A percentile compares a stretch with the other conserved stretches of the same genome.
These are phyloP conservation scores for Didymodactylos carnosus DNA, from an alignment of 2,888 invertebrate species.

Conservation along the genomic window DNA sequence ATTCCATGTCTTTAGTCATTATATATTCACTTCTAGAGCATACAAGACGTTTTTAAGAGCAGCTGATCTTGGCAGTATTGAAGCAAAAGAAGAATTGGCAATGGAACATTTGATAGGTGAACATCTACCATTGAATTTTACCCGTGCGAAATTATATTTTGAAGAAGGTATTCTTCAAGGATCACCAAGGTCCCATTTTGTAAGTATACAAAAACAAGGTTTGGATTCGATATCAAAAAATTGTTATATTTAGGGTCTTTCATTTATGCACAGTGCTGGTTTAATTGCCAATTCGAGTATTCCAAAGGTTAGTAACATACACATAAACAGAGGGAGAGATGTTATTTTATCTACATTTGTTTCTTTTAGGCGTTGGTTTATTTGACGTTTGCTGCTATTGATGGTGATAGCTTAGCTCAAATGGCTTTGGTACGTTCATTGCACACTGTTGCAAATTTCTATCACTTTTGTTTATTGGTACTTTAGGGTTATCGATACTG, in stretches of 20 bases:
- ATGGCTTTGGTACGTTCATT: conserved; percentile 54
- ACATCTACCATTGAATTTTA: conserved; percentile 54
- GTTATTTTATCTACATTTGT: not conserved
- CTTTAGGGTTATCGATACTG: conserved; percentile 66
- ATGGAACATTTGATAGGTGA: conserved; percentile 71
- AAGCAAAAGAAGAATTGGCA: conserved; percentile 62
- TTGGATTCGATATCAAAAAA: not conserved
- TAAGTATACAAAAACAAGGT: conserved; percentile 29
- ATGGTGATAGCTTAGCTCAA: conserved; percentile 74
- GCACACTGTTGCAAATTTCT: not conserved
- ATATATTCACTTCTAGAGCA: conserved; percentile 38
- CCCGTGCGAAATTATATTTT: conserved; percentile 55
- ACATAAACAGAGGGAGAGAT: too few species aligned
- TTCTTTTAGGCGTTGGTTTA: conserved; percentile 50
- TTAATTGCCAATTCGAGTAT: conserved; percentile 68
- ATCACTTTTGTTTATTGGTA: conserved; percentile 20
- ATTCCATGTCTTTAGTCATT: not conserved
- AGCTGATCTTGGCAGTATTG: conserved; percentile 55
- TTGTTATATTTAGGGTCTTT: conserved; percentile 47
- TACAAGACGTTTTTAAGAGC: conserved; percentile 57
- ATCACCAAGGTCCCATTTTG: conserved; percentile 69
- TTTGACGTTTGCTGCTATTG: conserved; percentile 71
- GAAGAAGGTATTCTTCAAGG: conserved; percentile 54
- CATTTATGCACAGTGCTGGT: conserved; percentile 67
- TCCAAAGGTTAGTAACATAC: conserved; percentile 35